phyloP scores from a whole-genome alignment of 2,797 vertebrate genomes.

The Platalea minor region DNA sequence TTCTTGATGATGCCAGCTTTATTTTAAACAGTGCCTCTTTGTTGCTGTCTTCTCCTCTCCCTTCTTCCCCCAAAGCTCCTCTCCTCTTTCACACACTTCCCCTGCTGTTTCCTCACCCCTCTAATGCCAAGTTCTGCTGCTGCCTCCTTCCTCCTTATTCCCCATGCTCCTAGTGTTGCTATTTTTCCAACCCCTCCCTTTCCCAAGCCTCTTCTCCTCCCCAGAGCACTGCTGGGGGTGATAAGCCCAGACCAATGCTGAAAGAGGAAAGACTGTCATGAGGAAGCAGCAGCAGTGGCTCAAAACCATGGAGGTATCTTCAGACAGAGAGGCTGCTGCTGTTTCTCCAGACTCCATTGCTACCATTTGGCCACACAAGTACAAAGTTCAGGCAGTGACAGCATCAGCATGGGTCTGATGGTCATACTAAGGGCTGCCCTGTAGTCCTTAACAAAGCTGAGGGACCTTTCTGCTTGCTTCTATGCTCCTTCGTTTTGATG shows the following conservation, averaged over 20 bases:
- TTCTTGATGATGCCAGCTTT: neutral
- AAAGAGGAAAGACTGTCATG: neutral
- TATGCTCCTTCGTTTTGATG: neutral
- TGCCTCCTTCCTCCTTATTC: neutral
- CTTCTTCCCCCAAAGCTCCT: neutral
- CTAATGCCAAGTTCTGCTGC: neutral
- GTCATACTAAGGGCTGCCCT: neutral
- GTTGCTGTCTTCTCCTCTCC: neutral
- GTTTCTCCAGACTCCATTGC: neutral
- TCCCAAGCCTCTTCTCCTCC: neutral
- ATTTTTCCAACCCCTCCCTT: neutral
- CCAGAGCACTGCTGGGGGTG: neutral
- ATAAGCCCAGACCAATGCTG: neutral
- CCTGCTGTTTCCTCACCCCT: neutral
- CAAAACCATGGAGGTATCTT: neutral
- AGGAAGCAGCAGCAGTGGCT: neutral
- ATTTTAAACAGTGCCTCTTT: neutral
- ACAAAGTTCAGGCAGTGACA: neutral
- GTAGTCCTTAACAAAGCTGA: neutral
- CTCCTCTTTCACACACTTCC: rapidly evolving
- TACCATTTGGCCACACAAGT: neutral
- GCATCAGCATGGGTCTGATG: neutral
- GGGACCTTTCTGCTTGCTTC: neutral
- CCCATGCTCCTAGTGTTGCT: too few relatives aligned
- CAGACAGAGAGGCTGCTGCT: neutral